Evolutionary conservation across 2,113 vertebrate species (phyloP).

Genomic region (Chrysochloris asiatica): DNA sequence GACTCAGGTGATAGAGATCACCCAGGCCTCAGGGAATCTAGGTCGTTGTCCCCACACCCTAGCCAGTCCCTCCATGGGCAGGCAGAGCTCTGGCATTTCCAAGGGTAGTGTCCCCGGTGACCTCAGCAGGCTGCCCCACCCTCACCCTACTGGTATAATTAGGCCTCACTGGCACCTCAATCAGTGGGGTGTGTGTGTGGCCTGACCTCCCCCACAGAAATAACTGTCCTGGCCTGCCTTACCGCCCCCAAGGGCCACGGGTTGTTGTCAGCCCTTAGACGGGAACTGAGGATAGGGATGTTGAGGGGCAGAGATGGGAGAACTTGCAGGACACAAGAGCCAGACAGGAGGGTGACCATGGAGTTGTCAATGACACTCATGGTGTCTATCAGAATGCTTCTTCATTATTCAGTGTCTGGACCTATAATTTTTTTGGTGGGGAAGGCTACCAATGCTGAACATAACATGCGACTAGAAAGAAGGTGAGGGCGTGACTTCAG

Average conservation of each 20-base stretch:
- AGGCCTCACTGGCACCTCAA: neutral
- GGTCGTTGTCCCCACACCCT: conserved; percentile 9
- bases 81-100: conserved; percentile 41
- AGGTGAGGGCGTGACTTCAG: neutral
- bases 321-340: no score
- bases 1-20: conserved; percentile 31
- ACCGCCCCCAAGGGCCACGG: neutral
- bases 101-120: neutral
- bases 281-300: no score
- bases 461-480: no score
- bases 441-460: no score
- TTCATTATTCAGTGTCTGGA: no score
- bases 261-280: neutral
- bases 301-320: neutral
- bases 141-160: neutral
- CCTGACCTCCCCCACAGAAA: neutral
- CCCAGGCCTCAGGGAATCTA: conserved; percentile 52
- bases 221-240: conserved; percentile 3
- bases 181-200: neutral
- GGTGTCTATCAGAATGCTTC: no score
- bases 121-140: conserved; percentile 6
- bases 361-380: no score
- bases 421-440: no score
- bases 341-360: no score
- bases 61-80: conserved; percentile 27